A percentile compares a stretch with the other conserved stretches of the same genome.
Evolutionary conservation across 2,888 invertebrate species (phyloP).

Genomic region (Caenorhabditis doughertyi): DNA sequence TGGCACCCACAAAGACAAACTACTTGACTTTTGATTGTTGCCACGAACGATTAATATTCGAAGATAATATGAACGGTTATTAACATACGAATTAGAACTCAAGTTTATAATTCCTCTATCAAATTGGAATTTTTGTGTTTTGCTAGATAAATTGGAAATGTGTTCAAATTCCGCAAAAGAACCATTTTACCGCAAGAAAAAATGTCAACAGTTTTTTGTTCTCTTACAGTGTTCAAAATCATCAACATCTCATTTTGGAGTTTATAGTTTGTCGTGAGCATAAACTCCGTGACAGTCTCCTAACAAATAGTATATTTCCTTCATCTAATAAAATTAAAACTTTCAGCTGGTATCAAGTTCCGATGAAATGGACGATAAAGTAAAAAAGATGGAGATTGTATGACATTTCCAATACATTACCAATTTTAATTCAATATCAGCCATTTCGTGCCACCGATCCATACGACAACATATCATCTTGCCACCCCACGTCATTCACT

Average conservation of each 20-base stretch:
- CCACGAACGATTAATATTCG: constrained; percentile 42
- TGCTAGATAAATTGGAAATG: too few species aligned
- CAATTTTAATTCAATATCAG: constrained; percentile 9
- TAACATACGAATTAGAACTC: neutral
- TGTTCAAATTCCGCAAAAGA: too few species aligned
- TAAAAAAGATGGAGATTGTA: constrained; percentile 64
- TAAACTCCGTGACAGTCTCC: constrained; percentile 1
- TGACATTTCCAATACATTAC: neutral
- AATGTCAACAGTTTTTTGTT: neutral
- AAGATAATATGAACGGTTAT: constrained; percentile 39
- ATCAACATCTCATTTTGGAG: neutral
- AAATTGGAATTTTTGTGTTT: too few species aligned
- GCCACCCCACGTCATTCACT: constrained; percentile 49
- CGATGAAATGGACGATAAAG: constrained; percentile 60
- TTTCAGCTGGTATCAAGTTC: constrained; percentile 62
- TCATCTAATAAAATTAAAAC: neutral
- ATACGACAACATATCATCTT: constrained; percentile 59
- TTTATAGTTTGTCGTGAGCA: constrained; percentile 6
- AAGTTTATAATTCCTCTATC: too few species aligned
- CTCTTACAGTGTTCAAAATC: neutral
- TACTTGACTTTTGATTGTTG: constrained; percentile 59
- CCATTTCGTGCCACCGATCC: constrained; percentile 44
- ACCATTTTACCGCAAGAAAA: neutral
- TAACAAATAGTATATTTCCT: neutral
- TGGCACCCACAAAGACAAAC: constrained; percentile 17